phyloP scores from a whole-genome alignment of 2,888 invertebrate genomes.

The Subacronicta megacephala region DNA sequence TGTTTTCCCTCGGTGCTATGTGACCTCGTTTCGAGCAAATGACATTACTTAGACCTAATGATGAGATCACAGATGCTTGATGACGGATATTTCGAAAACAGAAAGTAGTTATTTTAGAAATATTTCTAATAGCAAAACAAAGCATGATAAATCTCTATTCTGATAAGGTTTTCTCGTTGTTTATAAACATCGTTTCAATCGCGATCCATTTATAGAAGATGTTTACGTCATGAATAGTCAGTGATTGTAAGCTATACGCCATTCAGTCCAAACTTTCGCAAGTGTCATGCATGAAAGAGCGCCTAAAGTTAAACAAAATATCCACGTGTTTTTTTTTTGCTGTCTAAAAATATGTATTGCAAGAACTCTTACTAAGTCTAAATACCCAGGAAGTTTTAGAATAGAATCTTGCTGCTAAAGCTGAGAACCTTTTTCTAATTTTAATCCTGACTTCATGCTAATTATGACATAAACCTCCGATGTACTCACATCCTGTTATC shows the following conservation, averaged over 20 bases:
- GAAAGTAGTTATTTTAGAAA: constrained; percentile 12
- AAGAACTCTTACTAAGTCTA: too few relatives aligned
- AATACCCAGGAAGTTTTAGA: too few relatives aligned
- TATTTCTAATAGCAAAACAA: constrained; percentile 22
- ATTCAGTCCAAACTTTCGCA: constrained; percentile 37
- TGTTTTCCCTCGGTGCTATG: constrained; percentile 66
- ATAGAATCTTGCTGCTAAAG: too few relatives aligned
- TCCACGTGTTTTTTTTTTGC: constrained; percentile 7
- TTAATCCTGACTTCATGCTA: too few relatives aligned
- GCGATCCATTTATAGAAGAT: constrained; percentile 27
- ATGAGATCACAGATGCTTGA: constrained; percentile 69
- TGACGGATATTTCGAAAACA: constrained; percentile 4
- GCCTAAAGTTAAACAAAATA: constrained; percentile 35
- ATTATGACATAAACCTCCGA: too few relatives aligned
- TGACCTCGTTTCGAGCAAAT: constrained; percentile 74
- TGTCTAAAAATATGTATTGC: constrained; percentile 4
- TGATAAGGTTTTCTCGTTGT: constrained; percentile 23
- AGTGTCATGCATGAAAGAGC: constrained; percentile 12
- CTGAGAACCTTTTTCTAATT: too few relatives aligned
- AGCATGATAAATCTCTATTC: constrained; percentile 16
- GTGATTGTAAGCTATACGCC: constrained; percentile 28
- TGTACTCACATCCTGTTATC: too few relatives aligned
- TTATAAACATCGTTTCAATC: constrained; percentile 39
- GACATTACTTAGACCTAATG: constrained; percentile 67
- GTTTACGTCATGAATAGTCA: constrained; percentile 25